A percentile compares a stretch with the other conserved stretches of the same genome.
These are phyloP conservation scores for Sciaenops ocellatus DNA, from an alignment of 2,797 vertebrate species.

Conservation along the genomic window DNA sequence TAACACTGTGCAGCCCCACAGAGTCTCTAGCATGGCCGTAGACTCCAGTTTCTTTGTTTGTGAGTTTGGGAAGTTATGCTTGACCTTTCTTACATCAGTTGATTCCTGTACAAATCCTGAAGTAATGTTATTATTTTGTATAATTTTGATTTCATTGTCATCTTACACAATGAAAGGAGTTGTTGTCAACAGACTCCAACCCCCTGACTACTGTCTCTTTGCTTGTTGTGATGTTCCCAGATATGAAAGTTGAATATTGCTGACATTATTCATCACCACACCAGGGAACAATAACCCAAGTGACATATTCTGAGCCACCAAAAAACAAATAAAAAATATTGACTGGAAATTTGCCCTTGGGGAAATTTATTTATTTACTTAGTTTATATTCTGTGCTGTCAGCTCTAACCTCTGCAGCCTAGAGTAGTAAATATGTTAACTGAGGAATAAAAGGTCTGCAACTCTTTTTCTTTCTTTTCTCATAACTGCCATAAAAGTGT, in stretches of 20 bases:
- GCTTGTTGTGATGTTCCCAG: slow-evolving; percentile 52
- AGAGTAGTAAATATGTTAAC: slow-evolving; percentile 54
- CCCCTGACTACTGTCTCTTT: slow-evolving; percentile 25
- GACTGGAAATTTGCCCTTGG: slow-evolving; percentile 52
- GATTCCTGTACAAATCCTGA: background rate
- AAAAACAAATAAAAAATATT: slow-evolving; percentile 70
- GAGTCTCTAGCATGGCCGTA: background rate
- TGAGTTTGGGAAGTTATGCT: background rate
- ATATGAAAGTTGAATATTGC: slow-evolving; percentile 70
- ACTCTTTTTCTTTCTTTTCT: slow-evolving; percentile 24
- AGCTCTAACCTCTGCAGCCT: slow-evolving; percentile 48
- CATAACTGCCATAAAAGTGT: slow-evolving; percentile 37
- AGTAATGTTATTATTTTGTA: slow-evolving; percentile 21
- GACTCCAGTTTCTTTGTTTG: background rate
- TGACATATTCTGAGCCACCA: slow-evolving; percentile 47
- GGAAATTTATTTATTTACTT: slow-evolving; percentile 71
- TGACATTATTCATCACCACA: slow-evolving; percentile 66
- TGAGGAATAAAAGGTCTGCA: slow-evolving; percentile 40
- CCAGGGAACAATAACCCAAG: slow-evolving; percentile 67
- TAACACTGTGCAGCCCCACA: background rate
- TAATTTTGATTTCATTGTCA: slow-evolving; percentile 16
- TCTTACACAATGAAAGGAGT: slow-evolving; percentile 8
- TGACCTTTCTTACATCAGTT: background rate
- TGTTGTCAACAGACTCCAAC: slow-evolving; percentile 17
- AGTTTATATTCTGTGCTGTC: slow-evolving; percentile 64